Conservation (phyloP, 2,113 vertebrate genomes). For the Eudorcas thomsonii region DNA sequence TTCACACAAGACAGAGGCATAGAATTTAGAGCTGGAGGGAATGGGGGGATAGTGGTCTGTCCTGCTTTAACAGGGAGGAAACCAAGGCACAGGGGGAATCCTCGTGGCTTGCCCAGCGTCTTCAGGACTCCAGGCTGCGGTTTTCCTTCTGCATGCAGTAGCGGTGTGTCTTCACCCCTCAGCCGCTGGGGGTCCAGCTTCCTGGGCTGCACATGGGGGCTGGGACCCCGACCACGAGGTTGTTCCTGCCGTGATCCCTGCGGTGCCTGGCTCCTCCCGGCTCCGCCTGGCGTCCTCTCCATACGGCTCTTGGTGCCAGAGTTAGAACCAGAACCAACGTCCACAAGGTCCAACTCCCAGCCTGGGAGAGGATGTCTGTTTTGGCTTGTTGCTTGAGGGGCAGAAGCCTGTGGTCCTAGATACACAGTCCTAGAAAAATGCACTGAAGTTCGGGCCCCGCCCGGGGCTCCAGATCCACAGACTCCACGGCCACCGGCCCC, state of each 20-base stretch:
- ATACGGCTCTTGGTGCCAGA: rapidly evolving
- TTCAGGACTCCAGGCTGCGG: rapidly evolving
- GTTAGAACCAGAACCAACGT: rapidly evolving
- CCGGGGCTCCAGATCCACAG: rapidly evolving
- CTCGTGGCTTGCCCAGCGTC: rapidly evolving
- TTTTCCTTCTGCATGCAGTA: too few species aligned
- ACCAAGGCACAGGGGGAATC: not conserved
- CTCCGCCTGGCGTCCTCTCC: rapidly evolving
- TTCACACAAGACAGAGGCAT: not conserved
- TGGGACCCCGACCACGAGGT: rapidly evolving
- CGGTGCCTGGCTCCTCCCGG: rapidly evolving
- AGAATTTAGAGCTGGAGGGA: not conserved
- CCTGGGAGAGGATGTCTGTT: not conserved
- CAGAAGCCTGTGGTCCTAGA: not conserved
- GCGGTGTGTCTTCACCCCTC: rapidly evolving
- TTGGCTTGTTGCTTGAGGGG: rapidly evolving
- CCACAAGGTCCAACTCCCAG: not conserved
- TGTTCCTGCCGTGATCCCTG: rapidly evolving
- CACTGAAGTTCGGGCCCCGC: not conserved
- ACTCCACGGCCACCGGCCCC: rapidly evolving
- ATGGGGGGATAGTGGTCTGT: not conserved
- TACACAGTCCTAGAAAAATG: not conserved
- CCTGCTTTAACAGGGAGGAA: not conserved
- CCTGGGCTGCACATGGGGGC: not conserved
- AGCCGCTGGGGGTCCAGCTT: rapidly evolving